Evolutionary conservation across 2,888 invertebrate genomes (phyloP), one percentile per base, ranked within the genome.

Genomic region (Conops quadrifasciatus): DNA sequence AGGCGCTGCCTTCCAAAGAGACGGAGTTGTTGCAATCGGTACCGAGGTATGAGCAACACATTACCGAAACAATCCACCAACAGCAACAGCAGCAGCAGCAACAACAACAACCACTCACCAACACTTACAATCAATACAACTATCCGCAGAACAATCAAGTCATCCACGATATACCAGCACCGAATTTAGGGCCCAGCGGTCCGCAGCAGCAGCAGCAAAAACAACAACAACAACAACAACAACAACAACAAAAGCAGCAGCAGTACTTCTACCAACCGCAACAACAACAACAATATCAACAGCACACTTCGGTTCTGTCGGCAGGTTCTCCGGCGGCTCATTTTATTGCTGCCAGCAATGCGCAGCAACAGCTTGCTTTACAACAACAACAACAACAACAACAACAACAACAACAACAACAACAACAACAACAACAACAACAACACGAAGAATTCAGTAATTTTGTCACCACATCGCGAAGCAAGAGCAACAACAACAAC

Each of bases 1-100:
- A 82, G 64, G 79, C 82, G 0, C 80, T 81, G 16, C 90, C 91
- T 1, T 91, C 90, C 7, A 84, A 82, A 74, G 85, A 84, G 49
- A 92, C 93, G 0, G 93, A 94, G 85, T 87, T 94, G 53, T 89
- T 93, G 24, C 90, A 91, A 70, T 90, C 94, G 21, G 90, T 94
- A 71, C 91, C 94, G 7, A 93, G 92, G 86, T 91, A 90, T 76
- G 94, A 94, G 84, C 93, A 94, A 77, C 94, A 94, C 77, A 89
- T 91, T 74, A 89, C 91, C 16, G 87, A 90, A 69, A 84, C 85
- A 0, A 74, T 83, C 0, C 80, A 77, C 67, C 81, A 79, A 74
- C 60, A 51, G 3, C 64, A 47, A 51, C 66, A 64, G 19, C 72
- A 72, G 24, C 65, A 69, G 9, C 77, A 79, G 67, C 78, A 80